phyloP scores from a whole-genome alignment of 1,140 invertebrate species.

The Caenorhabditis brenneri region DNA sequence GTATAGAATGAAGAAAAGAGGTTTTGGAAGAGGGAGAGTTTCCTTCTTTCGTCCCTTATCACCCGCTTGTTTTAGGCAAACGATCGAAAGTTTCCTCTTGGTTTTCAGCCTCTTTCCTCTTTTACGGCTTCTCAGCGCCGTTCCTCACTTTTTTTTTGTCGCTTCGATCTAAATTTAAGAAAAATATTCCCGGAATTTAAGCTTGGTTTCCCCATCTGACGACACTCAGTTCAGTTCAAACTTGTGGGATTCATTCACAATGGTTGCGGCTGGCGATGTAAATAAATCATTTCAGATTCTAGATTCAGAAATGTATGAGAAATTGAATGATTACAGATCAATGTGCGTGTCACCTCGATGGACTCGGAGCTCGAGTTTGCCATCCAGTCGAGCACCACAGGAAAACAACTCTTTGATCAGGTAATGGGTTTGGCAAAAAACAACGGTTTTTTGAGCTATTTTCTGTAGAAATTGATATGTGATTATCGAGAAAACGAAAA shows the following conservation, averaged over 20 bases:
- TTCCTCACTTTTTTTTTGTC: neutral
- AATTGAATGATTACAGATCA: conserved; percentile 73
- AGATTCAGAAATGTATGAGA: neutral
- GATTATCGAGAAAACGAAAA: too few species aligned
- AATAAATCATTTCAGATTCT: conserved; percentile 34
- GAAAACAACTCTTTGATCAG: conserved; percentile 99
- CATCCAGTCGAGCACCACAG: conserved; percentile 98
- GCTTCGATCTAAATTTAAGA: neutral
- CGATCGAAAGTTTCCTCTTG: neutral
- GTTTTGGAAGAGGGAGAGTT: neutral
- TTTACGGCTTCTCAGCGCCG: neutral
- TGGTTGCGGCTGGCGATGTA: conserved; percentile 16
- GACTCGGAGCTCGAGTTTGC: conserved; percentile 99
- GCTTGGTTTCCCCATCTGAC: neutral
- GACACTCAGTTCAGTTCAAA: neutral
- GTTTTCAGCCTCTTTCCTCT: neutral
- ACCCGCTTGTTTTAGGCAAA: neutral
- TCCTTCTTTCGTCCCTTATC: neutral
- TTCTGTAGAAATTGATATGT: too few species aligned
- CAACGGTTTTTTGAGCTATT: too few species aligned
- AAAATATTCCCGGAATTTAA: neutral
- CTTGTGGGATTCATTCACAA: neutral
- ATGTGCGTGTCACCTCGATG: conserved; percentile 98
- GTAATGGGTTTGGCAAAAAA: conserved; percentile 71
- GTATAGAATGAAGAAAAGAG: neutral